Conservation (phyloP, 2,113 vertebrate species). For the Vulpes ferrilata region DNA sequence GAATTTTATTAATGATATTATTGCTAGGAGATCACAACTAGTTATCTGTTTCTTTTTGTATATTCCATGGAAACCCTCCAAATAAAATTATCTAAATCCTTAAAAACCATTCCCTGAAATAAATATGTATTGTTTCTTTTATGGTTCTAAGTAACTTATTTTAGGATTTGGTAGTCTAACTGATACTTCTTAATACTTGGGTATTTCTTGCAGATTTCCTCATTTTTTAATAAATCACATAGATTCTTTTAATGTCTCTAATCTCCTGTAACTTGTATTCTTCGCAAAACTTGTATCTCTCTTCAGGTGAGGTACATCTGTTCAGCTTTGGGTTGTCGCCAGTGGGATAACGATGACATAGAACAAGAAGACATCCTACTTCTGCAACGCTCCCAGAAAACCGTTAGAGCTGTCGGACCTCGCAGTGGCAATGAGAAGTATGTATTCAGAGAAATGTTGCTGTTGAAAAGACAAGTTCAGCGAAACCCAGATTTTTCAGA, state of each 20-base stretch:
- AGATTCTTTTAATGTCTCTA: neutral
- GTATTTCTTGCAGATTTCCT: neutral
- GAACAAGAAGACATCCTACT: slow-evolving; percentile 95
- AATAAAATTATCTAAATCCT: neutral
- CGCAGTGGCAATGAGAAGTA: slow-evolving; percentile 97
- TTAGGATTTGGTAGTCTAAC: neutral
- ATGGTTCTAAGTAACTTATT: slow-evolving; percentile 15
- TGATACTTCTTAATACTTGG: neutral
- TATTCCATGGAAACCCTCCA: neutral
- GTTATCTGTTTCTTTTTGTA: slow-evolving; percentile 22
- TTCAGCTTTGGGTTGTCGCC: slow-evolving; percentile 95
- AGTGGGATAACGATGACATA: slow-evolving; percentile 92
- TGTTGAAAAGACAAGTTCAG: neutral
- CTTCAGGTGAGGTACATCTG: slow-evolving; percentile 96
- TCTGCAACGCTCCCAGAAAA: slow-evolving; percentile 97
- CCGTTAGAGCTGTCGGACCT: slow-evolving; percentile 95
- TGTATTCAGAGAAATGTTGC: slow-evolving; percentile 71
- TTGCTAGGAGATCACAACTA: neutral
- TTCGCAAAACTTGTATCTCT: neutral
- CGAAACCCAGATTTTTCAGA: neutral
- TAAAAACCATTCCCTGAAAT: slow-evolving; percentile 19
- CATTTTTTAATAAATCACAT: neutral
- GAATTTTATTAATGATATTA: slow-evolving; percentile 25
- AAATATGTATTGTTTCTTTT: neutral
- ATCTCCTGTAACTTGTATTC: neutral